Evolutionary conservation across 2,113 vertebrate species (phyloP).

Genomic region (Scalopus aquaticus): DNA sequence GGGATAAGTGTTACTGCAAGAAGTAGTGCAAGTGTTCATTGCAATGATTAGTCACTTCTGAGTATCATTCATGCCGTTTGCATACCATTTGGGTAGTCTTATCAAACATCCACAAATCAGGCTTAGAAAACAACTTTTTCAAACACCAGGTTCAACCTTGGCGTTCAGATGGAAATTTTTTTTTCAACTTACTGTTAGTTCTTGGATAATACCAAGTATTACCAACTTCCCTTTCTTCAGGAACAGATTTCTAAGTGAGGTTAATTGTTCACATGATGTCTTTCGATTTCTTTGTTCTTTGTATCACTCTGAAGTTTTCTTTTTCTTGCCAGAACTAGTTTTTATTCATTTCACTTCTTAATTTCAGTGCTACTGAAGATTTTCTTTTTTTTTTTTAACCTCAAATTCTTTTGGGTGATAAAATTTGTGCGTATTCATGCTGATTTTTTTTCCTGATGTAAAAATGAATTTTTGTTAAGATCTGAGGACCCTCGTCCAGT

Average conservation of each 20-base stretch:
- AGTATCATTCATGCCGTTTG: not conserved
- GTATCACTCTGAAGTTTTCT: conserved; percentile 1
- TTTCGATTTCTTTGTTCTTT: conserved; percentile 50
- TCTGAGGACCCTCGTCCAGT: not conserved
- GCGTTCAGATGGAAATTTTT: not conserved
- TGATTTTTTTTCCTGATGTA: not conserved
- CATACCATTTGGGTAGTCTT: not conserved
- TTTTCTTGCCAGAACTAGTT: conserved; percentile 49
- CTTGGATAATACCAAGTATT: conserved; percentile 26
- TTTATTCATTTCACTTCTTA: conserved; percentile 50
- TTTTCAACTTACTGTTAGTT: conserved; percentile 15
- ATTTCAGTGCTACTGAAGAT: conserved; percentile 55
- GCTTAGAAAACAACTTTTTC: not conserved
- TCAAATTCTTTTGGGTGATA: conserved; percentile 23
- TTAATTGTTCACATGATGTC: conserved; percentile 10
- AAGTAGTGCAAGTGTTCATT: not conserved
- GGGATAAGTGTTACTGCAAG: not conserved
- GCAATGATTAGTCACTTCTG: not conserved
- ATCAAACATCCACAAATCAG: not conserved
- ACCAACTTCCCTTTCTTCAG: conserved; percentile 40
- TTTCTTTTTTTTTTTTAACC: not conserved
- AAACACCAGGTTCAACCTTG: not conserved
- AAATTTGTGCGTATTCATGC: conserved; percentile 18
- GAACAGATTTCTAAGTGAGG: not conserved
- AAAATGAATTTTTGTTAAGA: conserved; percentile 42